A percentile compares a stretch with the other conserved stretches of the same genome.
These are phyloP conservation scores for Entomyzon cyanotis DNA, from an alignment of 2,113 vertebrate genomes.

Conservation along the genomic window DNA sequence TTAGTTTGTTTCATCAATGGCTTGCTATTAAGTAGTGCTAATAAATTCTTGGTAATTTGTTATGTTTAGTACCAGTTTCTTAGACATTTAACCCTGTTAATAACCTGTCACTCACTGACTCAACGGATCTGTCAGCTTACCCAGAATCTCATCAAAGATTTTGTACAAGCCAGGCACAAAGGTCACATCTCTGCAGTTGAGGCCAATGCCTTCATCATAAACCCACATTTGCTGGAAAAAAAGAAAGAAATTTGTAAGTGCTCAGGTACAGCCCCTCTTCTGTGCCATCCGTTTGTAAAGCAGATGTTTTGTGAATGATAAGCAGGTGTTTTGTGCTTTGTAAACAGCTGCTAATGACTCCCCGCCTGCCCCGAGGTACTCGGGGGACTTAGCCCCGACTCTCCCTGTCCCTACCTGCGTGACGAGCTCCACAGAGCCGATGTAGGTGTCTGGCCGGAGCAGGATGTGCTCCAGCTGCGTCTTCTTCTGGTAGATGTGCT, in stretches of 20 bases:
- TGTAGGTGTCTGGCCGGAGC: slow-evolving; percentile 96
- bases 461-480: slow-evolving; percentile 97
- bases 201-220: slow-evolving; percentile 85
- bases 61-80: background rate
- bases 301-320: background rate
- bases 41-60: background rate
- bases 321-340: background rate
- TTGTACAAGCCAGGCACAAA: slow-evolving; percentile 98
- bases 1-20: background rate
- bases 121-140: slow-evolving; percentile 69
- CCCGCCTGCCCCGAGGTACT: background rate
- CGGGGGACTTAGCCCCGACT: background rate
- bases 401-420: slow-evolving; percentile 80
- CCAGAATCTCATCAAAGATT: slow-evolving; percentile 98
- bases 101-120: background rate
- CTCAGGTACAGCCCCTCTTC: no score
- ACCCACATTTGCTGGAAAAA: slow-evolving; percentile 95
- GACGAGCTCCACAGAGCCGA: slow-evolving; percentile 93
- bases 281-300: accelerated
- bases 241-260: background rate
- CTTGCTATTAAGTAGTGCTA: background rate
- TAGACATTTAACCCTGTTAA: background rate
- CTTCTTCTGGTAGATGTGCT: slow-evolving; percentile 98
- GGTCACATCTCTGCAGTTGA: slow-evolving; percentile 90
- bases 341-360: no score